Percentiles rank a stretch among this genome's conserved stretches.
Evolutionary conservation across 2,113 vertebrate species (phyloP).

Genomic region (Scophthalmus maximus): DNA sequence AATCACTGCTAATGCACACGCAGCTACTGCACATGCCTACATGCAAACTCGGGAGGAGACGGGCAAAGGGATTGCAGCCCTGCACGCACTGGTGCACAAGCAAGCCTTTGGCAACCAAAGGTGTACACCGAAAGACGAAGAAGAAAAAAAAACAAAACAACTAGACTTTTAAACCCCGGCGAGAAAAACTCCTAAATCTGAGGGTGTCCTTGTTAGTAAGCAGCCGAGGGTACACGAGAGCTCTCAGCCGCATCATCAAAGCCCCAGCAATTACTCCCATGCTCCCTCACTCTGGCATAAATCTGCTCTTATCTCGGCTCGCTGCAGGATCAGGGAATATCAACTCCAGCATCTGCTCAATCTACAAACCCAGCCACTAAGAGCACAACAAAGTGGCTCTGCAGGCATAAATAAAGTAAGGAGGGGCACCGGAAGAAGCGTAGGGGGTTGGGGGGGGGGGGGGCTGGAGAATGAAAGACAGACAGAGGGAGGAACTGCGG

Average conservation of each 20-base stretch:
- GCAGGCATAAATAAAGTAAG: constrained; percentile 75
- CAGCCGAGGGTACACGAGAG: constrained; percentile 66
- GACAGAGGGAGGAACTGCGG: constrained; percentile 19
- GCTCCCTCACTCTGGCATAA: constrained; percentile 77
- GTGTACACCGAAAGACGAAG: constrained; percentile 2
- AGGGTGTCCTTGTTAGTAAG: constrained; percentile 80
- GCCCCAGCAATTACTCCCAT: constrained; percentile 79
- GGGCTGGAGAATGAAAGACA: constrained; percentile 41
- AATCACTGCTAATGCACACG: constrained; percentile 30
- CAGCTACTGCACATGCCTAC: constrained; percentile 14
- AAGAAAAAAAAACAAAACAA: constrained; percentile 4
- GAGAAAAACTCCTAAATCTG: constrained; percentile 72
- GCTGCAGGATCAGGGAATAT: constrained; percentile 78
- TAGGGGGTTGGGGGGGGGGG: neutral
- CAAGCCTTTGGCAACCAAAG: constrained; percentile 44
- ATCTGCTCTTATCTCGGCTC: constrained; percentile 79
- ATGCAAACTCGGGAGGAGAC: constrained; percentile 3
- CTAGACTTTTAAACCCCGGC: constrained; percentile 33
- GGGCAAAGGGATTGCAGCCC: neutral
- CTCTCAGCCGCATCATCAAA: constrained; percentile 81
- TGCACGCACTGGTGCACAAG: constrained; percentile 25
- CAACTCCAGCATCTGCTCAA: constrained; percentile 79
- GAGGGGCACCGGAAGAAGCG: constrained; percentile 61
- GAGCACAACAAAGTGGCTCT: constrained; percentile 80
- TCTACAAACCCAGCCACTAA: constrained; percentile 79